Percentiles rank a stretch among this genome's conserved stretches.
phyloP scores from a whole-genome alignment of 2,888 invertebrate species.

The Prenolepis imparis region DNA sequence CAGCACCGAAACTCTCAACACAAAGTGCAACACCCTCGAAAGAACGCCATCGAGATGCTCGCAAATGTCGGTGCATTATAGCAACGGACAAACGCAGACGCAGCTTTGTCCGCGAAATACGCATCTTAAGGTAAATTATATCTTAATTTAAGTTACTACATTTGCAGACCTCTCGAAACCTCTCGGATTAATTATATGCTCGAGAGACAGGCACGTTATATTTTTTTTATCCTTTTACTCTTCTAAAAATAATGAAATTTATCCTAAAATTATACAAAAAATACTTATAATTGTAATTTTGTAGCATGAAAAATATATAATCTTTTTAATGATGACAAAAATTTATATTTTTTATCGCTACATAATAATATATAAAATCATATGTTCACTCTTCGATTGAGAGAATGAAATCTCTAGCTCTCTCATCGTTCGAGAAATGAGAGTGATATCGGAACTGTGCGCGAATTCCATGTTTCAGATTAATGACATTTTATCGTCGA shows the following conservation, averaged over 20 bases:
- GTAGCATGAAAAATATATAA: not conserved
- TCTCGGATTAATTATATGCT: constrained; percentile 5
- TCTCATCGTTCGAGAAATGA: not conserved
- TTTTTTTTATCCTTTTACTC: not conserved
- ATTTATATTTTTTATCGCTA: not conserved
- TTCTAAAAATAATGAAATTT: too few species aligned
- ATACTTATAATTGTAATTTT: not conserved
- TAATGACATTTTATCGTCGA: not conserved
- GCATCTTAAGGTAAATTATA: constrained; percentile 81
- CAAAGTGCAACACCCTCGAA: constrained; percentile 84
- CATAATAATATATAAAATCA: not conserved
- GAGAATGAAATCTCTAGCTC: not conserved
- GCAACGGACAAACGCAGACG: constrained; percentile 84
- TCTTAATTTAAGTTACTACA: not conserved
- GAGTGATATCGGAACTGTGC: not conserved
- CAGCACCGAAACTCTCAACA: constrained; percentile 89
- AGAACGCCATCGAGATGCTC: constrained; percentile 83
- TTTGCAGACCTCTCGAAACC: not conserved
- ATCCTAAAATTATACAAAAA: not conserved
- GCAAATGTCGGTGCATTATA: constrained; percentile 83
- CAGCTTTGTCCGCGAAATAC: constrained; percentile 82
- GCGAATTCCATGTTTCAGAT: not conserved
- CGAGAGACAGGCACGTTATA: not conserved
- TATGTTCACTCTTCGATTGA: not conserved
- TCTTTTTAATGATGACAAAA: not conserved